Evolutionary conservation across 2,113 vertebrate genomes (phyloP), one percentile per base, ranked within the genome.

Genomic region (Ancistrus triradiatus): DNA sequence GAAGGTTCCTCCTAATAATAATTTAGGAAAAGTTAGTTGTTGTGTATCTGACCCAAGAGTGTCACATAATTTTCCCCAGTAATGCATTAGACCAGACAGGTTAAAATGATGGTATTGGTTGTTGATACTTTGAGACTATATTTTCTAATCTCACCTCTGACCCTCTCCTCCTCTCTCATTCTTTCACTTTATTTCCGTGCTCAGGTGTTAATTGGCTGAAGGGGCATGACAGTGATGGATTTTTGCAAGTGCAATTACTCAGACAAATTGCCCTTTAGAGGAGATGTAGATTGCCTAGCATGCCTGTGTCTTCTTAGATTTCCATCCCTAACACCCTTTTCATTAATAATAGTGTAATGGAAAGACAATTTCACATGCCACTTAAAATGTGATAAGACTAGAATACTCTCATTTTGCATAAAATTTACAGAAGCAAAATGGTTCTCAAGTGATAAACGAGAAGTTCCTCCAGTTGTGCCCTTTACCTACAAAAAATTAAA

Each of bases 201-300:
- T 53, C 43, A 56, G 53, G 74, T 72, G 74, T 69, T 75, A 75
- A 75, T 75, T 75, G 69, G 74, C 65, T 42, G 46, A 65, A 47
- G 56, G 28, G 57, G 44, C 25, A 46, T 72, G 74, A 65, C 69
- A 72, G 69, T 75, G 74, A 72, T 72, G 64, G 69, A 75, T 72
- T 72, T 75, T 72, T 72, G 69, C 65, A 68, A 72, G 65, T 72
- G 74, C 69, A 75, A 75, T 75, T 75, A 72, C 66, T 69, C 69
- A 68, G 65, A 69, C 60, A 75, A 75, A 75, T 75, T 75, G 73
- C 60, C 73, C 73, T 75, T 75, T 75, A 69, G 66, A 68, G 69
- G 57, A 65, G 65, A 69, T 68, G 69, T 72, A 73, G 69, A 75
- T 75, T 56, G 61, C 40, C 56, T 43, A 37, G 51, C 49, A 43